phyloP scores from a whole-genome alignment of 2,797 vertebrate genomes.

The Pempheris klunzingeri region DNA sequence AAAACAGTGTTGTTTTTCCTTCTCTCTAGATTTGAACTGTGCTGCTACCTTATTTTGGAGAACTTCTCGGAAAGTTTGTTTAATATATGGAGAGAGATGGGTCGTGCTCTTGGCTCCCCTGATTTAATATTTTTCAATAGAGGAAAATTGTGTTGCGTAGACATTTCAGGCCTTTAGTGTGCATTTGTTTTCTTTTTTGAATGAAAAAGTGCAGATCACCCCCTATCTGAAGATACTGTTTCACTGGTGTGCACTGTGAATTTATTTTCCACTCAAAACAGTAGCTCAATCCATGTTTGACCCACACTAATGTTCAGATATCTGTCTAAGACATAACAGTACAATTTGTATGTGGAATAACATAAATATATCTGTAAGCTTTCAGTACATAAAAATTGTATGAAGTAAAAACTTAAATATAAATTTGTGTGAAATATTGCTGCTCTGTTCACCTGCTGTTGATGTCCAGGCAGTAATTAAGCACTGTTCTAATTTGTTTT shows the following conservation, averaged over 20 bases:
- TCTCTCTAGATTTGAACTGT: constrained; percentile 60
- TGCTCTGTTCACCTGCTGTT: constrained; percentile 43
- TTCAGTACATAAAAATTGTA: constrained; percentile 32
- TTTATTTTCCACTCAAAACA: constrained; percentile 17
- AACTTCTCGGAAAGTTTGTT: constrained; percentile 53
- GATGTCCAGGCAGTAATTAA: constrained; percentile 38
- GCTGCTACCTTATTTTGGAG: constrained; percentile 71
- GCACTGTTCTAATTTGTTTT: constrained; percentile 22
- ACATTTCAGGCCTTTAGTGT: constrained; percentile 55
- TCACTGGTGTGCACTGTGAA: constrained; percentile 54
- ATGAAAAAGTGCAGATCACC: constrained; percentile 34
- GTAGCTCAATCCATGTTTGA: constrained; percentile 29
- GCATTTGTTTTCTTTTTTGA: constrained; percentile 14
- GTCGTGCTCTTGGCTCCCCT: constrained; percentile 74
- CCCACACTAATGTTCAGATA: constrained; percentile 45
- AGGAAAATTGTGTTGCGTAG: constrained; percentile 35
- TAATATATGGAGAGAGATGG: constrained; percentile 72
- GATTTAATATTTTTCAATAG: constrained; percentile 44
- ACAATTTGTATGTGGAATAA: constrained; percentile 20
- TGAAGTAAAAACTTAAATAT: constrained; percentile 36
- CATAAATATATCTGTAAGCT: constrained; percentile 14
- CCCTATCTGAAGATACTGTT: constrained; percentile 32
- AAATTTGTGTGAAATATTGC: constrained; percentile 46
- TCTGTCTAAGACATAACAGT: constrained; percentile 71
- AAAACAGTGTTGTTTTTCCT: background rate